Conservation (phyloP, 2,888 invertebrate species). For the Trimorus sp. region DNA sequence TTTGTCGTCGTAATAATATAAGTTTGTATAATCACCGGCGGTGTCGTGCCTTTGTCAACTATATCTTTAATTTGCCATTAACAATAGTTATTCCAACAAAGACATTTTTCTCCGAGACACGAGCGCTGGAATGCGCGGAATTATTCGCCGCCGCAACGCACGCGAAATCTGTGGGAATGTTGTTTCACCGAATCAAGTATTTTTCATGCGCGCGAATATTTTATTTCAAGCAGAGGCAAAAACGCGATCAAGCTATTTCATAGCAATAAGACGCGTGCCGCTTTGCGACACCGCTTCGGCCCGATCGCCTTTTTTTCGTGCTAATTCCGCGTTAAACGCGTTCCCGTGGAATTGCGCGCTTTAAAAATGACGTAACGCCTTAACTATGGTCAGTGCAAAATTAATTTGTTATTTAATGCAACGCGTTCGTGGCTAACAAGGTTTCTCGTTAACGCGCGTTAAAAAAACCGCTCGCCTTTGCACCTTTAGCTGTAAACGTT, state of each 20-base stretch:
- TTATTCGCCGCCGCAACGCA: slow-evolving; percentile 43
- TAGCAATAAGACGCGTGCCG: slow-evolving; percentile 38
- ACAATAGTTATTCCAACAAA: slow-evolving; percentile 59
- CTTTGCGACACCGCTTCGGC: background rate
- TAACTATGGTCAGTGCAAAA: too few relatives aligned
- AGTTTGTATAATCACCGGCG: slow-evolving; percentile 59
- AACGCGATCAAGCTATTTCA: slow-evolving; percentile 46
- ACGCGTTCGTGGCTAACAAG: too few relatives aligned
- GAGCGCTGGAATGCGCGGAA: slow-evolving; percentile 48
- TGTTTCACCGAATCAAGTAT: slow-evolving; percentile 46
- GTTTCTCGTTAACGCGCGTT: background rate
- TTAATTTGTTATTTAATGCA: too few relatives aligned
- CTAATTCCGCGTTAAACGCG: too few relatives aligned
- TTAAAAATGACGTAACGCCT: too few relatives aligned
- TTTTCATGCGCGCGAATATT: slow-evolving; percentile 52
- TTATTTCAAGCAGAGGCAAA: slow-evolving; percentile 47
- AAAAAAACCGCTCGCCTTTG: background rate
- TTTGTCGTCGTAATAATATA: slow-evolving; percentile 52
- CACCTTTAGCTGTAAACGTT: background rate
- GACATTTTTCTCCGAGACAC: slow-evolving; percentile 56
- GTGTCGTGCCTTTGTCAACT: slow-evolving; percentile 60
- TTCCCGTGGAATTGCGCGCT: too few relatives aligned
- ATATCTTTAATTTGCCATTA: slow-evolving; percentile 62
- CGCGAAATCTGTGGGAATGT: slow-evolving; percentile 55
- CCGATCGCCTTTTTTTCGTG: background rate